Percentiles rank a stretch among this genome's conserved stretches.
Conservation (phyloP, 2,113 vertebrate species). For the Piprites chloris region DNA sequence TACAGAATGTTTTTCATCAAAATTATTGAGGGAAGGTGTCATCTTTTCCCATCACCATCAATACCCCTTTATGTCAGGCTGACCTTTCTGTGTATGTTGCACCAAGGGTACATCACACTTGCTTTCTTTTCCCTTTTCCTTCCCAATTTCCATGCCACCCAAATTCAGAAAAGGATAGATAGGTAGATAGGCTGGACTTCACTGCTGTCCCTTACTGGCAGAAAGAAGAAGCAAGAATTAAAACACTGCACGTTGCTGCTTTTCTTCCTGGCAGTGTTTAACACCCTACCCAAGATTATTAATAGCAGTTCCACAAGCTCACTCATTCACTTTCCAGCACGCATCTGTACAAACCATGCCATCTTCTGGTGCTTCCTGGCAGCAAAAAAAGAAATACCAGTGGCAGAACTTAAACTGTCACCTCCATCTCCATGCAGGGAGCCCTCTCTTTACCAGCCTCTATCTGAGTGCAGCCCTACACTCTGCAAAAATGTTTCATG, state of each 20-base stretch:
- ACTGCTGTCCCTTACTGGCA: background rate
- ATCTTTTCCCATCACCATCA: background rate
- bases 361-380: constrained; percentile 83
- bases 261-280: constrained; percentile 40
- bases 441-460: background rate
- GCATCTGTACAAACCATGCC: constrained; percentile 82
- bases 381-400: constrained; percentile 58
- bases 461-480: background rate
- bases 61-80: background rate
- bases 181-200: background rate
- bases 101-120: background rate
- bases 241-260: constrained; percentile 16
- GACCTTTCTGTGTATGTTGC: background rate
- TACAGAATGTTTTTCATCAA: background rate
- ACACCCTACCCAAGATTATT: constrained; percentile 65
- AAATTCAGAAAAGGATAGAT: background rate
- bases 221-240: constrained; percentile 3
- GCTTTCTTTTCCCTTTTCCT: background rate
- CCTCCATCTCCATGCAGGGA: background rate
- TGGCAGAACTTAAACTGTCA: constrained; percentile 43
- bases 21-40: background rate
- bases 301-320: constrained; percentile 71
- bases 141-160: background rate
- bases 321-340: constrained; percentile 40
- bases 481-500: background rate